Evolutionary conservation across 2,797 vertebrate species (phyloP), one percentile per base, ranked within the genome.

Genomic region (Syndactyla subalaris): DNA sequence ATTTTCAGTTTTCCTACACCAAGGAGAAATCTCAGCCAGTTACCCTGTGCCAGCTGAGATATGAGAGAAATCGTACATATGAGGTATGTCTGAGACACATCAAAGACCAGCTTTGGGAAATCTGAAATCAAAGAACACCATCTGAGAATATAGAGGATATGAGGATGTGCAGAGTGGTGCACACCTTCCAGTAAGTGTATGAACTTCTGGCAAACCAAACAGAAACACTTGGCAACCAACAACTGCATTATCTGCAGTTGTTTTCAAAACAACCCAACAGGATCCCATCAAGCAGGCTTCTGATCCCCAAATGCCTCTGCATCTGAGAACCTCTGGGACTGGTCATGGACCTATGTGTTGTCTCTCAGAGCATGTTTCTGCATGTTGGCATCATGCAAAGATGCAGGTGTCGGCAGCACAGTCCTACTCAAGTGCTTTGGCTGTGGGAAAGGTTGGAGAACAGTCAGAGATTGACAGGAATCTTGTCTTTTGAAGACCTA

Each of bases 141-240:
- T 10, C 5, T 29, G 17, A 34, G 14, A 75, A 45, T 20, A 61
- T 3, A 49, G 51, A 75, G 26, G 7, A 19, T 54, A 16, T 23
- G 8, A 71, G 27, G 21, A 23, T 1, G 2, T 45, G 15, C 24
- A 5, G 39, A 62, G 57, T 14, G 19, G 11, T 43, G 18, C 1
- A 0, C 46, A 23, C 10, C 17, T 79, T 90, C 41, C 29, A 27
- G 24, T 19, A 45, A 77, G 21, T 0, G 0, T 30, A 65, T 1
- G 1, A 48, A 39, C 6, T 48, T 2, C 24, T 57, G 34, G 27
- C 36, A 72, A 70, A 77, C 8, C n/a, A 36, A 80, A 45, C 3
- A 74, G 43, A 83, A 70, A 27, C 29, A 1, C 12, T 38, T 38
- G 32, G 17, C 32, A 70, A 22, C 19, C 70, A 57, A 65, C 3